Evolutionary conservation across 30 jellyfish, hydroid and myxozoan species (phyloP), one percentile per base, ranked within the genome.

Genomic region (Sanderia malayensis): DNA sequence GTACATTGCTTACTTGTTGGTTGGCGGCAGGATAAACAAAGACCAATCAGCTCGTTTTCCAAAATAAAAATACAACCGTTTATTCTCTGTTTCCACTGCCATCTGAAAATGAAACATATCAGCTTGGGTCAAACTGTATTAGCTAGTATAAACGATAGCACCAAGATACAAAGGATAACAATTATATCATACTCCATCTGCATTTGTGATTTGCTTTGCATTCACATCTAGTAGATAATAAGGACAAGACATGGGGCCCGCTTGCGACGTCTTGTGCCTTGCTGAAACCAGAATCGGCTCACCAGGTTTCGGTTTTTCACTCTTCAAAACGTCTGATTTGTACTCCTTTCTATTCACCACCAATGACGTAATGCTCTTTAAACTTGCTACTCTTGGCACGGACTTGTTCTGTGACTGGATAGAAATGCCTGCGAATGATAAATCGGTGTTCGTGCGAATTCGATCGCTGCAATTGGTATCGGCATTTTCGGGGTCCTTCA

Each of bases 211-310:
- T 18, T 49, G 64, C 18, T 76, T 47, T 1, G 87, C 33, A 26
- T 41, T 60, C 15, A 46, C 70, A 25, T 76, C 80, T 0, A 61
- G 63, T 21, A 75, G 41, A 34, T 44, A 76, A 21, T 63, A 62
- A 63, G 74, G 62, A 15, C 57, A 62, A 27, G 67, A 59, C 4
- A 76, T 8, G 9, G 87, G 62, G 13, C 84, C 71, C 3, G 93
- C 55, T 30, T 63, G 44, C 44, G 93, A 81, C 18, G 76, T n/a
- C 64, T 82, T 57, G 21, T 86, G 81, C 53, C 92, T 83, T 31
- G 93, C 96, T 7, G 96, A 77, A 44, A 86, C 76, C 45, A 86
- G 81, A 19, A 86, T 58, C 29, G 96, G 96, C 49, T 86, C 86
- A 31, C 88, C 88, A 13, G 88, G 79, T 26, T 69, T 76, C 31